Evolutionary conservation across 2,888 invertebrate genomes (phyloP).

Genomic region (Subacronicta megacephala): DNA sequence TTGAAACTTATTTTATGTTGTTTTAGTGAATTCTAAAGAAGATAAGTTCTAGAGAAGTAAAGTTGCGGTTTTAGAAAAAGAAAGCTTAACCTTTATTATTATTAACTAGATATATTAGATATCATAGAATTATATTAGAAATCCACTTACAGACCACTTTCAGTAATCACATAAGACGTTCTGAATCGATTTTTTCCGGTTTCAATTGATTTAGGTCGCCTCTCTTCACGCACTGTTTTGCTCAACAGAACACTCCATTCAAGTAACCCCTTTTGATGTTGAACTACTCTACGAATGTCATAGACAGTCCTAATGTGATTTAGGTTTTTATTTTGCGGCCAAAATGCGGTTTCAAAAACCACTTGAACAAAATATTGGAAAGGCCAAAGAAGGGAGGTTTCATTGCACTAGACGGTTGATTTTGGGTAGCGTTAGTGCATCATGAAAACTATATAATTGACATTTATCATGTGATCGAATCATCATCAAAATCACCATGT

Average conservation of each 20-base stretch:
- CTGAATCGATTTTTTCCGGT: conserved; percentile 33
- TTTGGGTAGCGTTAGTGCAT: too few species aligned
- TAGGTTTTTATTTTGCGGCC: conserved; percentile 9
- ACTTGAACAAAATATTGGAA: too few species aligned
- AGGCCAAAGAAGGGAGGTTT: too few species aligned
- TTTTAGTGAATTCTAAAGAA: too few species aligned
- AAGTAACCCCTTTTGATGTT: conserved; percentile 53
- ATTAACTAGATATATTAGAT: too few species aligned
- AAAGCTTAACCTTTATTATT: too few species aligned
- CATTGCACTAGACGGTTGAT: too few species aligned
- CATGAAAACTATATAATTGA: background rate
- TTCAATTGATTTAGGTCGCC: conserved; percentile 53
- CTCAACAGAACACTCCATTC: conserved; percentile 41
- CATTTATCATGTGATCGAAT: too few species aligned
- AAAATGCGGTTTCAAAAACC: conserved; percentile 6
- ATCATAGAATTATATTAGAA: conserved; percentile 4
- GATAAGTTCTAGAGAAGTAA: too few species aligned
- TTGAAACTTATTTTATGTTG: too few species aligned
- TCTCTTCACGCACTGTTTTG: conserved; percentile 40
- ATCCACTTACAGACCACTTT: conserved; percentile 6
- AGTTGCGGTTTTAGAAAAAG: too few species aligned
- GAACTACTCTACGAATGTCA: conserved; percentile 39
- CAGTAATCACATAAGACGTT: conserved; percentile 30
- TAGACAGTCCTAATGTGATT: conserved; percentile 44
- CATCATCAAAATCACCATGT: too few species aligned